Evolutionary conservation across 2,888 invertebrate genomes (phyloP).

Genomic region (Drosophila anceps): DNA sequence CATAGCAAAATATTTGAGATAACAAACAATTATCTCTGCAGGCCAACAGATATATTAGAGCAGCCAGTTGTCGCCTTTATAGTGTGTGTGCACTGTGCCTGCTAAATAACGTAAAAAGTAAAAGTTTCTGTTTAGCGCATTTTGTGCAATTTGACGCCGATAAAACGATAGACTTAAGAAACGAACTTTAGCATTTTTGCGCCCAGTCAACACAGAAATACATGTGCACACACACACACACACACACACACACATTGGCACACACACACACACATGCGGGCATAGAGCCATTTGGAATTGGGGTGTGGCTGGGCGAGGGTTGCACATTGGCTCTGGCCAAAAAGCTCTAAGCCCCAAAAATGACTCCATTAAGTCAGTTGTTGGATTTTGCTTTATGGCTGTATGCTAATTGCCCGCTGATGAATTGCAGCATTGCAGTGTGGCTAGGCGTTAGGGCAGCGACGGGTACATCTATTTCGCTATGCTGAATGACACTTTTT

Average conservation of each 20-base stretch:
- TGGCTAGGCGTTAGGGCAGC: background rate
- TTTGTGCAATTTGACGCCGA: conserved; percentile 56
- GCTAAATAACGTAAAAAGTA: conserved; percentile 41
- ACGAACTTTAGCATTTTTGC: conserved; percentile 70
- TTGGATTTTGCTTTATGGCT: conserved; percentile 41
- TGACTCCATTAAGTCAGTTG: conserved; percentile 63
- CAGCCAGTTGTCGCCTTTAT: conserved; percentile 11
- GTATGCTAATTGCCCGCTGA: conserved; percentile 66
- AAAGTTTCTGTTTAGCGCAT: conserved; percentile 49
- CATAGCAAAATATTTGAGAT: conserved; percentile 58
- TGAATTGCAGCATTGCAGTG: conserved; percentile 56
- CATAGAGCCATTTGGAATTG: conserved; percentile 25
- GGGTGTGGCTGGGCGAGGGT: conserved; percentile 24
- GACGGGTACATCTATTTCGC: background rate
- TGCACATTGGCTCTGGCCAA: conserved; percentile 22
- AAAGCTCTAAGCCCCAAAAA: conserved; percentile 44
- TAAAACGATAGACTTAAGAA: conserved; percentile 75
- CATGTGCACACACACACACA: background rate
- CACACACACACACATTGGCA: background rate
- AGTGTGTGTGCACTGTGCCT: conserved; percentile 9
- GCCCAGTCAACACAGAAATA: conserved; percentile 19
- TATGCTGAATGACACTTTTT: background rate
- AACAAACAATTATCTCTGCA: conserved; percentile 65
- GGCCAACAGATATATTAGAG: conserved; percentile 34
- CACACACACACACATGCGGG: background rate